Conservation (phyloP, 2,888 invertebrate genomes). For the Ctena decussata region DNA sequence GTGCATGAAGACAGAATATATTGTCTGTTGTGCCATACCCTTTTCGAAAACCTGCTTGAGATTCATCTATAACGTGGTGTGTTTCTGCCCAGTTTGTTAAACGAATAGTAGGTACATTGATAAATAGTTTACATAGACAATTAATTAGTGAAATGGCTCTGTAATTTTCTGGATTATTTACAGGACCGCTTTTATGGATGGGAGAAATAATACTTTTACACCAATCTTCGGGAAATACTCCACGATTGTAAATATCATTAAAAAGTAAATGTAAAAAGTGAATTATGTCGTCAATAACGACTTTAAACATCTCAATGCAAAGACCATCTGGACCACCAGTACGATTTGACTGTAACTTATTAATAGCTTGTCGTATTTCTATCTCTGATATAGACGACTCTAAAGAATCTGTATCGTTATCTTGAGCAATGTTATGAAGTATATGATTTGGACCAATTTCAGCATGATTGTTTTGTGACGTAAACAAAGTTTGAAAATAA, state of each 20-base stretch:
- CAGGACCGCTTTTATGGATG: constrained; percentile 6
- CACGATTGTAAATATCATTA: constrained; percentile 33
- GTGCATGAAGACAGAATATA: constrained; percentile 10
- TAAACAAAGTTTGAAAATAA: background rate
- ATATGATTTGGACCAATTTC: background rate
- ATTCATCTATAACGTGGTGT: constrained; percentile 1
- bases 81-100: constrained; percentile 12
- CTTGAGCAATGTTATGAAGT: background rate
- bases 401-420: background rate
- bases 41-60: constrained; percentile 5
- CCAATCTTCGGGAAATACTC: constrained; percentile 38
- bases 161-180: constrained; percentile 5
- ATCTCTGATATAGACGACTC: background rate
- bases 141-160: constrained; percentile 13
- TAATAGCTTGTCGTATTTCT: background rate
- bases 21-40: background rate
- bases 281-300: background rate
- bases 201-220: constrained; percentile 32
- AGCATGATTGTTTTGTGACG: background rate
- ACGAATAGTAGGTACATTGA: background rate
- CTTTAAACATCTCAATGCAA: background rate
- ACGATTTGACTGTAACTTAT: background rate
- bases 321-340: background rate
- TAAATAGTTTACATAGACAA: background rate
- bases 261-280: constrained; percentile 29